Conservation (phyloP, 2,797 vertebrate genomes). For the Aratinga solstitialis region DNA sequence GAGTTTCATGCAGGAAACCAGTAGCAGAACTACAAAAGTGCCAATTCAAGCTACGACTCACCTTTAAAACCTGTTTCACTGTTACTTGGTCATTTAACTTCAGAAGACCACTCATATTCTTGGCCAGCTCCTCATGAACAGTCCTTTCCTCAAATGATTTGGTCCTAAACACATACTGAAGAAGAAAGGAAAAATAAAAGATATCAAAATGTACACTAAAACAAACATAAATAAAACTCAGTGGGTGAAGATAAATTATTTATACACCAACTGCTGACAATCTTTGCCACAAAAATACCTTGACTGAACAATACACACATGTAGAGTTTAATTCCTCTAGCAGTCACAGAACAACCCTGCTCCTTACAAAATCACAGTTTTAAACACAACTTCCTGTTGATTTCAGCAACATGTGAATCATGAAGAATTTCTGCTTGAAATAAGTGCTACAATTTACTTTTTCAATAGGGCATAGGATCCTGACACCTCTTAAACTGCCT, state of each 20-base stretch:
- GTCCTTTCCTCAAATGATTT: constrained; percentile 88
- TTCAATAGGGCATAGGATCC: not conserved
- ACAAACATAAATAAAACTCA: not conserved
- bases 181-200: not conserved
- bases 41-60: constrained; percentile 54
- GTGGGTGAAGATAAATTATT: not conserved
- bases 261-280: not conserved
- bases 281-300: not conserved
- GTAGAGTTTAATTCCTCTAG: not conserved
- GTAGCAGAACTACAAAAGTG: not conserved
- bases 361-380: not conserved
- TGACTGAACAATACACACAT: not conserved
- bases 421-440: not conserved
- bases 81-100: constrained; percentile 90
- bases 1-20: not conserved
- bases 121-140: constrained; percentile 92
- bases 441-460: not conserved
- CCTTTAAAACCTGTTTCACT: constrained; percentile 90
- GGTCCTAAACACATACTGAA: constrained; percentile 93
- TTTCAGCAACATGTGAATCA: not conserved
- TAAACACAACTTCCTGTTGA: not conserved
- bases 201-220: not conserved
- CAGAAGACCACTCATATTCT: constrained; percentile 90
- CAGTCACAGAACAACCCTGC: not conserved
- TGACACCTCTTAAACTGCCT: not conserved